phyloP scores from a whole-genome alignment of 2,888 invertebrate species.

The Ecliptopera silaceata region DNA sequence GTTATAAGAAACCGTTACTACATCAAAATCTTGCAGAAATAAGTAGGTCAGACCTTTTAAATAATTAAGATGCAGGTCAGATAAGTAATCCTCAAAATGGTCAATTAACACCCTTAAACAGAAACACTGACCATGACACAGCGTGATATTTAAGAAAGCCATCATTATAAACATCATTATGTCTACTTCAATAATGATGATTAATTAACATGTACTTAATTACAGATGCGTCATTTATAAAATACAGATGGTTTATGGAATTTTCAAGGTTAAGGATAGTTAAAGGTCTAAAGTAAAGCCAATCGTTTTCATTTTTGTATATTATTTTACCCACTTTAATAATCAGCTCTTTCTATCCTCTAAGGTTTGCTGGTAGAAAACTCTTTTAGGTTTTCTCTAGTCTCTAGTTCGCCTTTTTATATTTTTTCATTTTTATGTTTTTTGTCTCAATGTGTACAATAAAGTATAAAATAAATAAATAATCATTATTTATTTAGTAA shows the following conservation, averaged over 20 bases:
- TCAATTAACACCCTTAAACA: constrained; percentile 12
- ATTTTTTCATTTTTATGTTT: too few relatives aligned
- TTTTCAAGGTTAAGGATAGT: neutral
- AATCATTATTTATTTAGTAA: too few relatives aligned
- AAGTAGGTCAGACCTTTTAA: constrained; percentile 1
- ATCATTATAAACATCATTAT: constrained; percentile 4
- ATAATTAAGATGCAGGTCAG: constrained; percentile 3
- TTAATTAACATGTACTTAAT: neutral
- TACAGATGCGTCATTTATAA: neutral
- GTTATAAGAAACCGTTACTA: too few relatives aligned
- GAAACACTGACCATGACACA: neutral
- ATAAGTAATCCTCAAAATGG: constrained; percentile 7
- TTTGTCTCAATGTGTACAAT: too few relatives aligned
- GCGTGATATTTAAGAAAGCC: neutral
- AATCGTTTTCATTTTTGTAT: too few relatives aligned
- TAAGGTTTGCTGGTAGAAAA: too few relatives aligned
- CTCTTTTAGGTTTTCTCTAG: too few relatives aligned
- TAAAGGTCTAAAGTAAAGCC: too few relatives aligned
- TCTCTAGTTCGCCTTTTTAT: too few relatives aligned
- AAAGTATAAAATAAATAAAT: too few relatives aligned
- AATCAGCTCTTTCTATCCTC: too few relatives aligned
- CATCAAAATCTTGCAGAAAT: neutral
- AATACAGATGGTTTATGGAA: neutral
- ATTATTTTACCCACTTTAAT: too few relatives aligned
- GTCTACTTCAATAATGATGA: neutral